phyloP scores from a whole-genome alignment of 1,140 invertebrate genomes.

The Druon quercuslanigerum region DNA sequence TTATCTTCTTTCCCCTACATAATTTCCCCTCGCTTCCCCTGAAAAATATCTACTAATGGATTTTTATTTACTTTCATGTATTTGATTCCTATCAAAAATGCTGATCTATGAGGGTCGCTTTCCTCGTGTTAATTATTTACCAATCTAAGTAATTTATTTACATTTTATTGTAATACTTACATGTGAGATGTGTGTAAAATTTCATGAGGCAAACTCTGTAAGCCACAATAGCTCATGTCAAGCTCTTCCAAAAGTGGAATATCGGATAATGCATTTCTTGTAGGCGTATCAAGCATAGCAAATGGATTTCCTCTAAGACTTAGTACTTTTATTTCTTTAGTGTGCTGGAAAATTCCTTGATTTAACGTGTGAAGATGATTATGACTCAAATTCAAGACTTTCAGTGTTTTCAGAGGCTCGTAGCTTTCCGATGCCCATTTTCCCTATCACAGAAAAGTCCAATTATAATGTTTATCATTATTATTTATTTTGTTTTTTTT shows the following conservation, averaged over 20 bases:
- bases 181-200: conserved; percentile 79
- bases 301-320: conserved; percentile 83
- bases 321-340: conserved; percentile 79
- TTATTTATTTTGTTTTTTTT: no score
- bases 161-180: not conserved
- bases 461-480: no score
- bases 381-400: conserved; percentile 78
- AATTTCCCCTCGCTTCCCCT: no score
- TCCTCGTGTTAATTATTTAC: no score
- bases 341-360: conserved; percentile 84
- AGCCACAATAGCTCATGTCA: conserved; percentile 80
- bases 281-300: conserved; percentile 77
- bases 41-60: no score
- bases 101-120: no score
- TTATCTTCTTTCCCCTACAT: no score
- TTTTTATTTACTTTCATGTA: no score
- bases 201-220: conserved; percentile 72
- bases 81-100: no score
- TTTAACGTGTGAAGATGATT: conserved; percentile 82
- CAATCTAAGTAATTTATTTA: no score
- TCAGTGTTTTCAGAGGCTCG: conserved; percentile 79
- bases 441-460: conserved; percentile 75
- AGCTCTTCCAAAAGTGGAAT: conserved; percentile 81
- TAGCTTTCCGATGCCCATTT: conserved; percentile 76
- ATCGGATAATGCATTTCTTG: conserved; percentile 79